Base-by-base conservation (phyloP, 2,888 invertebrate species). In the Netelia inedita region DNA sequence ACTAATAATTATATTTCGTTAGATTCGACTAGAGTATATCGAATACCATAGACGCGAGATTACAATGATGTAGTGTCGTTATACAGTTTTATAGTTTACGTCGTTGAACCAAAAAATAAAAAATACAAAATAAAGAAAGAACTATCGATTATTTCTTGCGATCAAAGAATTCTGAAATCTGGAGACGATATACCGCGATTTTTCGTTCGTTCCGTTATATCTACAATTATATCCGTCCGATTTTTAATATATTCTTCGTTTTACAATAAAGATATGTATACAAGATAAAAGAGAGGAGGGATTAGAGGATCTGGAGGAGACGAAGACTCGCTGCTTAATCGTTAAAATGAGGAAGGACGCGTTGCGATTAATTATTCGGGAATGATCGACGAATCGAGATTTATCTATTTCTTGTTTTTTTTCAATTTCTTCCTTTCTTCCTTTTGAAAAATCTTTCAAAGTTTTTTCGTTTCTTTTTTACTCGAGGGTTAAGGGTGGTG, bases 21-120 rank as follows among this genome's bases (percentile, higher is more conserved):
- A 82, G 72, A 85, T 82, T 82, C 82, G 85, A 85, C 85, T 85
- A 85, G 85, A 85, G 82, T 82, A 85, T 79, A 85, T 85, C 85
- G 85, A 85, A 85, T 82, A 85, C 79, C 72, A 82, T 79, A 85
- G 79, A 85, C 82, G 79, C 85, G 79, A 63, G 85, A 82, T 61
- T 85, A 85, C 35, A 83, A 79, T 74, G 57, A 69, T 78, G 61
- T 50, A 73, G 23, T 71, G 46, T 81, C 61, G 78, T 78, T 78
- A 74, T 68, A 81, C 63, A 71, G n/a, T n/a, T 75, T 65, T 1
- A 53, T 61, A 66, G 68, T 61, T 59, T 68, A 74, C 21, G 59
- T 61, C 23, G 21, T 78, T 59, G 35, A 59, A 16, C n/a, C n/a
- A 74, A 35, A 46, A 35, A 59, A 28, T 1, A 59, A 19, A 59